These are phyloP conservation scores for Eidolon dupreanum DNA, from an alignment of 2,797 vertebrate species.

Conservation along the genomic window DNA sequence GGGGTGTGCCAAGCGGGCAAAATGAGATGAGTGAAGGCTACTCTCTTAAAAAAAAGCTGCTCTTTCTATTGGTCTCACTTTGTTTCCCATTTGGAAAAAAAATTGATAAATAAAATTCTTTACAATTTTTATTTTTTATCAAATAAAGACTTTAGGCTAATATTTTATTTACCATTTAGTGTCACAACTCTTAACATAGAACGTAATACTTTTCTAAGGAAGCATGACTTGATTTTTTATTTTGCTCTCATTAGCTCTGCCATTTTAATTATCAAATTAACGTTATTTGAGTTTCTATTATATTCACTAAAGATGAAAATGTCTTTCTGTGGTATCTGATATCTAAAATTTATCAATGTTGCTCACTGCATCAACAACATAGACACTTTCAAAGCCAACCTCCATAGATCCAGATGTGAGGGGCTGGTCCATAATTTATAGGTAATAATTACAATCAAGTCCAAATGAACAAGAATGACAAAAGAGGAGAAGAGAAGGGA, in stretches of 20 bases:
- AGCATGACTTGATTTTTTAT: not conserved
- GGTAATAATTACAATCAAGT: not conserved
- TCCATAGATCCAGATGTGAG: not conserved
- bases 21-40: not conserved
- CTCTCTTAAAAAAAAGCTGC: not conserved
- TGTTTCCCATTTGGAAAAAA: not conserved
- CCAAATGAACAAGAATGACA: not conserved
- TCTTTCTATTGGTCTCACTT: not conserved
- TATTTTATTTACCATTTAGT: not conserved
- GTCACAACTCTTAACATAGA: not conserved
- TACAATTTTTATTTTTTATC: not conserved
- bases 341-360: not conserved
- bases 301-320: not conserved
- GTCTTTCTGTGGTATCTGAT: not conserved
- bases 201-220: not conserved
- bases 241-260: not conserved
- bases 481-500: not conserved
- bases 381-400: not conserved
- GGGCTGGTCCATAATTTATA: not conserved
- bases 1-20: not conserved
- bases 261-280: not conserved
- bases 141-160: not conserved
- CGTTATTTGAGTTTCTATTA: not conserved
- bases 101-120: not conserved
- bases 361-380: not conserved